Base-by-base conservation (phyloP, 2,797 vertebrate genomes). In the Oreochromis mossambicus region DNA sequence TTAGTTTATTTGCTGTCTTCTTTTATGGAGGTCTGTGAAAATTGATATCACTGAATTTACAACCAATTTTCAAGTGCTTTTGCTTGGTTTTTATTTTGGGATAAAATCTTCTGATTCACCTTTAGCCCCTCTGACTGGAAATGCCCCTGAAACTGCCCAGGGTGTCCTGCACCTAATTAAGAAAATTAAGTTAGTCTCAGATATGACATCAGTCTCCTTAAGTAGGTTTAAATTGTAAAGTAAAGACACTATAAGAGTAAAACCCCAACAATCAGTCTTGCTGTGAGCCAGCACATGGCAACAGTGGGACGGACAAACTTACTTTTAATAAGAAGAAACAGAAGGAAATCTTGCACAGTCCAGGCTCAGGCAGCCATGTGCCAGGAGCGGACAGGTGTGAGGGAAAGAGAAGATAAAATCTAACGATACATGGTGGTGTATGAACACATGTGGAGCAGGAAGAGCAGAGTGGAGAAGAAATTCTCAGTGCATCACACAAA, bases 301-400 rank as follows among this genome's bases (percentile, higher is more conserved):
- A 63, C 17, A 5, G 58, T 63, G 29, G 29, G 5, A 32, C 0
- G 0, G 29, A 58, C 29, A 19, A 58, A 58, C 4, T 4, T 63
- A 63, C 17, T 63, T 63, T 63, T 66, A 38, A 66, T 4, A 41
- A 21, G 3, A 38, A 21, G 34, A 38, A 66, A 66, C 34, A 66
- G 61, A 38, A 0, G 11, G 0, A 38, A 38, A 38, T 19, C 61
- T 66, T 61, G 58, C 32, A 61, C 17, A n/a, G 17, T 61, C 29
- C 61, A 21, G 34, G 61, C 19, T 38, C 0, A 66, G 0, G 34
- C 1, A 66, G 61, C n/a, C n/a, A 66, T 21, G 12, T 14, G 61
- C 32, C 10, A 63, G 58, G 58, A 63, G 32, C 1, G 2, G n/a
- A 36, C 7, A 36, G 58, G 32, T 6, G 10, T 0, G 58, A 17